Evolutionary conservation across 1,140 invertebrate genomes (phyloP).

Genomic region (Aphaenogaster ashmeadi): DNA sequence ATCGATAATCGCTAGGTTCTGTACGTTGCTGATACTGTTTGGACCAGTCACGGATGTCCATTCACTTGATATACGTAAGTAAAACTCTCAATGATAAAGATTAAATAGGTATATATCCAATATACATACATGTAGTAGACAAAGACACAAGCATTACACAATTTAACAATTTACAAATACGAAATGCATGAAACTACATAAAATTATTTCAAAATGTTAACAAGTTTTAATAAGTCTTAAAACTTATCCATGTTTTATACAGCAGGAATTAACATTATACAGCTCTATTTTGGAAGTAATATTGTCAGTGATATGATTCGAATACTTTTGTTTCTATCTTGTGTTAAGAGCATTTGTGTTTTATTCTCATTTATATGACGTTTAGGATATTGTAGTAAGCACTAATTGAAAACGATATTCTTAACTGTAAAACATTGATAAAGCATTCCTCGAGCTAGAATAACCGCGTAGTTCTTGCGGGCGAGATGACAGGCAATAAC

Average conservation of each 20-base stretch:
- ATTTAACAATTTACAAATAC: not conserved
- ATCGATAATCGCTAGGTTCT: conserved; percentile 79
- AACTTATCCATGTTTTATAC: not conserved
- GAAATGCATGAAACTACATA: not conserved
- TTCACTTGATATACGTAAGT: conserved; percentile 83
- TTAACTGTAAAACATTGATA: not conserved
- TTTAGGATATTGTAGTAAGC: not conserved
- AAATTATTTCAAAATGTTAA: not conserved
- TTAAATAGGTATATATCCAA: not conserved
- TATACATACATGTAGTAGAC: too few species aligned
- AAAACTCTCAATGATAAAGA: not conserved
- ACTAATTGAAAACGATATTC: conserved; percentile 3
- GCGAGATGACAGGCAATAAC: conserved; percentile 26
- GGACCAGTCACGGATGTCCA: conserved; percentile 75
- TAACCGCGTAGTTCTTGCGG: not conserved
- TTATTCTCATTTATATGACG: not conserved
- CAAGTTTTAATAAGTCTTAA: not conserved
- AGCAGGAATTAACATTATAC: not conserved
- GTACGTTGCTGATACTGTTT: conserved; percentile 78
- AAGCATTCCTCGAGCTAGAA: conserved; percentile 13
- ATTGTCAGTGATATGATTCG: not conserved
- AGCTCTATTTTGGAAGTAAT: not conserved
- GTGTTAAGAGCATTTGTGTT: not conserved
- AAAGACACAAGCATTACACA: not conserved
- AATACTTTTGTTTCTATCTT: not conserved